These are phyloP conservation scores for Empidonax alnorum DNA, from an alignment of 2,113 vertebrate genomes.

Conservation along the genomic window DNA sequence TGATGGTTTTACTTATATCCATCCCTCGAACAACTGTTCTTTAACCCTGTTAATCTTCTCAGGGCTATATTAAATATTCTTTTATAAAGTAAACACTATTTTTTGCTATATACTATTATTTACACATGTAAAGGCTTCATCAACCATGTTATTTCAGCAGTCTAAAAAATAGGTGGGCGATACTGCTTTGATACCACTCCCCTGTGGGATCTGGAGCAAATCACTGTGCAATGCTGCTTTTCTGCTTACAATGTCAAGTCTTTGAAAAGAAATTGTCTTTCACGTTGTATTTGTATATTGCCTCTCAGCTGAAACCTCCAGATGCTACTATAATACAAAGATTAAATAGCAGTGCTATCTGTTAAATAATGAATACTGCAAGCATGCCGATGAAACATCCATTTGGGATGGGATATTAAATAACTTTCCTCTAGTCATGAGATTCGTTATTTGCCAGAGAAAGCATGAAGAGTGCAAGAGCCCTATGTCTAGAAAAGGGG, in stretches of 20 bases:
- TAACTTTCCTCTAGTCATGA: neutral
- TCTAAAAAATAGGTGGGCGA: neutral
- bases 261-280: conserved; percentile 41
- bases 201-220: neutral
- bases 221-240: neutral
- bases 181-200: neutral
- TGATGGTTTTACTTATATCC: neutral
- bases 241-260: neutral
- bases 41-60: neutral
- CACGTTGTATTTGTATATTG: neutral
- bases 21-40: neutral
- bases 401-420: neutral
- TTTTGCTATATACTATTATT: neutral
- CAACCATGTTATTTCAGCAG: neutral
- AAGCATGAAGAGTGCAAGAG: neutral
- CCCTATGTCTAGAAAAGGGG: neutral
- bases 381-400: neutral
- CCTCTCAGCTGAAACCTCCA: conserved; percentile 29
- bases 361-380: conserved; percentile 15
- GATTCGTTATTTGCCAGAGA: neutral
- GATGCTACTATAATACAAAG: conserved; percentile 6
- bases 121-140: neutral
- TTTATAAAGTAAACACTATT: neutral
- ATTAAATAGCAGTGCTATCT: conserved; percentile 6
- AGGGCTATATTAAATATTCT: neutral